phyloP scores from a whole-genome alignment of 2,113 vertebrate genomes.

The Notothenia rossii region DNA sequence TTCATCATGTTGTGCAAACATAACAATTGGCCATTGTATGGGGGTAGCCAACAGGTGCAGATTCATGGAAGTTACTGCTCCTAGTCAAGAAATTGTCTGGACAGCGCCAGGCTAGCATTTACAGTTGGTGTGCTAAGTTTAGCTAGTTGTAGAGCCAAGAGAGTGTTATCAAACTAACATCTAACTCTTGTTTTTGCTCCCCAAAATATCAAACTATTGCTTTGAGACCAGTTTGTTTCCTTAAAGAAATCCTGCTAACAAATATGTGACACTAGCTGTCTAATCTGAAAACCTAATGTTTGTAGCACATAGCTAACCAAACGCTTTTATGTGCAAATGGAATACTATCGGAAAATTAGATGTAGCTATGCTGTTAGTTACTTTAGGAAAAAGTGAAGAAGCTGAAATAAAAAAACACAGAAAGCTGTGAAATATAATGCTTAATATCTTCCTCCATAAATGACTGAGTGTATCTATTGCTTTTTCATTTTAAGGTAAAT shows the following conservation, averaged over 20 bases:
- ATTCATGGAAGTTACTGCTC: background rate
- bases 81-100: background rate
- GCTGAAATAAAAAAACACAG: background rate
- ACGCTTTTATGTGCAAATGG: background rate
- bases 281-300: background rate
- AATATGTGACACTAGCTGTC: background rate
- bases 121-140: too few species aligned
- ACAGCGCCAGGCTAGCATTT: too few species aligned
- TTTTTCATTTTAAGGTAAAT: conserved; percentile 28
- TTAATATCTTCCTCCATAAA: background rate
- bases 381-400: background rate
- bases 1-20: background rate
- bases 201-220: background rate
- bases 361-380: background rate
- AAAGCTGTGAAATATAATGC: background rate
- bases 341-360: too few species aligned
- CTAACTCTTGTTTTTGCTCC: too few species aligned
- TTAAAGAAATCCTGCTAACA: background rate
- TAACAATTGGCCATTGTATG: background rate
- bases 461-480: background rate
- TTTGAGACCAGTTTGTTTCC: background rate
- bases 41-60: background rate
- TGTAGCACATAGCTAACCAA: background rate
- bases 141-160: too few species aligned
- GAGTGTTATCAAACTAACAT: background rate